A percentile compares a stretch with the other conserved stretches of the same genome.
Evolutionary conservation across 2,797 vertebrate species (phyloP).

Genomic region (Pachyuromys duprasi): DNA sequence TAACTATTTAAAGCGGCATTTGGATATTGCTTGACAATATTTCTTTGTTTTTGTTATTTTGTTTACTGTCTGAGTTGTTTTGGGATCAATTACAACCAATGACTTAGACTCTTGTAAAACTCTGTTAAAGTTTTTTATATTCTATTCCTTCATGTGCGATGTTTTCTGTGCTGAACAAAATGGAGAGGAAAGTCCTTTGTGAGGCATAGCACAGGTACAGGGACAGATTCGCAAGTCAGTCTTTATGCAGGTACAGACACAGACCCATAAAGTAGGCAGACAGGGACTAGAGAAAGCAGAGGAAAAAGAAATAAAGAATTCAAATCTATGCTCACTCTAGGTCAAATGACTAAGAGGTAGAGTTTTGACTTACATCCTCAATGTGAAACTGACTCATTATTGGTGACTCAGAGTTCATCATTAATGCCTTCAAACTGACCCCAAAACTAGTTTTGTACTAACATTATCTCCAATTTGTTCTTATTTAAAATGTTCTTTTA

Average conservation of each 20-base stretch:
- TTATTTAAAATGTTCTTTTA: background rate
- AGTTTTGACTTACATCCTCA: background rate
- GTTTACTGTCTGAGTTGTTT: background rate
- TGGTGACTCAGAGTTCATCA: background rate
- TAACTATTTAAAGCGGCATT: background rate
- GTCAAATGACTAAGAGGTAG: background rate
- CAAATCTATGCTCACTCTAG: background rate
- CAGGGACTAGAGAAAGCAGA: background rate
- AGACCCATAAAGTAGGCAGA: background rate
- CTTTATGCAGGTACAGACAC: background rate
- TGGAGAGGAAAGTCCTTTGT: background rate
- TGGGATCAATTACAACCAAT: background rate
- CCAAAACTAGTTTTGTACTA: background rate
- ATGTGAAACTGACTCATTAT: background rate
- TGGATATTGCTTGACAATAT: background rate
- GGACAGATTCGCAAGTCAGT: background rate
- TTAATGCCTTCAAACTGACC: background rate
- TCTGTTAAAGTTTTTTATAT: background rate
- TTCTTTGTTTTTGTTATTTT: background rate
- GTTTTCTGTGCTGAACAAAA: background rate
- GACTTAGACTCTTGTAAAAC: background rate
- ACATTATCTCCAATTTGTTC: background rate
- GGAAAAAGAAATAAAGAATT: background rate
- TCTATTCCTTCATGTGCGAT: background rate
- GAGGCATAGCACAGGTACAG: background rate